Base-by-base conservation (phyloP, 2,888 invertebrate species). In the Catocala nupta region DNA sequence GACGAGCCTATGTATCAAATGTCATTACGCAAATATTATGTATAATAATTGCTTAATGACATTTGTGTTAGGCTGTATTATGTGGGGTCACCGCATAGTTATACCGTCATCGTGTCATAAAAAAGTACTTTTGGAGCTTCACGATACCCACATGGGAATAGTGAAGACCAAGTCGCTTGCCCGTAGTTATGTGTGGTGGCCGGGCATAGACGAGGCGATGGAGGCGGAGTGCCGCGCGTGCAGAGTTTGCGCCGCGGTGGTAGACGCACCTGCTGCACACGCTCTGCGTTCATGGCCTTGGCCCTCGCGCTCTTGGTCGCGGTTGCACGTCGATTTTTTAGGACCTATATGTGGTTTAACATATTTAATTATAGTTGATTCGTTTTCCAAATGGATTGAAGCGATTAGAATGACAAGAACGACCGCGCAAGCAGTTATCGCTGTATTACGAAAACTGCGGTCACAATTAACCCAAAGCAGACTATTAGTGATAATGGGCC, bases 111-210 rank as follows among this genome's bases (percentile, higher is more conserved):
- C 16, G 2, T 16, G 16, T 16, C 16, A 16, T 16, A 25, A 50
- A 10, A 50, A 36, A 34, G 63, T 64, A 0, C 5, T 56, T 10
- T 0, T 11, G n/a, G 61, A 72, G 36, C 47, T 76, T n/a, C 75
- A 78, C 43, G 66, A 61, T 1, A 3, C 56, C 0, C 71, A 74
- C 48, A 63, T 71, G 62, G 77, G 78, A 0, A 75, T 78, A 0
- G 73, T 76, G 0, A 76, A 74, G 47, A 72, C 69, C 1, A 78
- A 78, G 48, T 39, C 53, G 0, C 13, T 73, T 1, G 75, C 72
- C 0, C 58, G 76, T 0, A 73, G 71, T 42, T 75, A 75, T 56
- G 75, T 75, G 13, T 73, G 74, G 75, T 70, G 72, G 75, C 66
- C 71, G 1, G 63, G 65, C 0, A 45, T 63, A n/a, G 63, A 67